Evolutionary conservation across 2,113 vertebrate species (phyloP), one percentile per base, ranked within the genome.

Genomic region (Bubo blakistoni): DNA sequence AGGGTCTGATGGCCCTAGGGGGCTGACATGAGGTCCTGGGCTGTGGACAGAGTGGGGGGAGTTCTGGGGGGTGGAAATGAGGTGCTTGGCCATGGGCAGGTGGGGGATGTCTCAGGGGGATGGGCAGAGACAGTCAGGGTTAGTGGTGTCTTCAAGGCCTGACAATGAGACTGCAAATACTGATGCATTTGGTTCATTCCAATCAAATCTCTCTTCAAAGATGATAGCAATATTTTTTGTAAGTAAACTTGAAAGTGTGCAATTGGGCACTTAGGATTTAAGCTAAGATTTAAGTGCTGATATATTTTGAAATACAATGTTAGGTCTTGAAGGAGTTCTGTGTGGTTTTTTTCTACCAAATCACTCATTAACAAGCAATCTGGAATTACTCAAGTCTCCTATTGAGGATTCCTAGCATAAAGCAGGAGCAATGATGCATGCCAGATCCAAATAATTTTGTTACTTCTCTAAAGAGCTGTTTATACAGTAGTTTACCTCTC

Each of bases 381-480:
- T 78, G 67, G 25, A 94, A 24, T 38, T 58, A 55, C n/a, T 90
- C 19, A 46, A 65, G 58, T 69, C 5, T 74, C 30, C 47, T 1
- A 1, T 29, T 88, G 27, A 10, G 71, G 51, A 86, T 71, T 61
- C 9, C 16, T 84, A n/a, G 16, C 13, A 81, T 42, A 77, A 86
- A 88, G n/a, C n/a, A 86, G 16, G 22, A 81, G 26, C 32, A 74
- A 42, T 42, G 55, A 67, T 32, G 30, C 32, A 62, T 71, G 34
- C 9, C 73, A 86, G 10, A 84, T 54, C 7, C 10, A 67, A 71
- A n/a, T 49, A 80, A 79, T 81, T 91, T 89, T 74, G 16, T 63
- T 92, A 16, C 20, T 92, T 87, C 11, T 74, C 78, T 92, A 66
- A 81, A 79, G 52, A 86, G 63, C 11, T 73, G 12, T 79, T 93